A percentile compares a stretch with the other conserved stretches of the same genome.
Evolutionary conservation across 23 tunicate species (phyloP).

Genomic region (Trididemnum clinides): DNA sequence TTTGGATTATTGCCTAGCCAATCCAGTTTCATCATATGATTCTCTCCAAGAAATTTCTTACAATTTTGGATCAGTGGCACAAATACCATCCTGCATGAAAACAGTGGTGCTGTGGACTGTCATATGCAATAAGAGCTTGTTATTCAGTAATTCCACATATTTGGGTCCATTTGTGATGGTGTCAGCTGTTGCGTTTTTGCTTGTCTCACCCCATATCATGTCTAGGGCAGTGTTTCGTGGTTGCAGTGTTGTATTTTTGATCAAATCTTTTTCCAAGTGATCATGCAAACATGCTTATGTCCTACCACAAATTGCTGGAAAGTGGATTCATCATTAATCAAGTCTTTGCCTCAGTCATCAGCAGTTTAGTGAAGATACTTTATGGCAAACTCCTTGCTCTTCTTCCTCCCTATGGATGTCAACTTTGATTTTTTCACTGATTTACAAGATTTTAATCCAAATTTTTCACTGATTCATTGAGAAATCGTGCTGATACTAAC

Average conservation of each 20-base stretch:
- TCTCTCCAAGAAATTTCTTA: too few species aligned
- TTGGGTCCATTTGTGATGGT: too few species aligned
- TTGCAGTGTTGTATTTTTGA: conserved; percentile 10
- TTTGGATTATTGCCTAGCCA: too few species aligned
- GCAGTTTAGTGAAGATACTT: conserved; percentile 14
- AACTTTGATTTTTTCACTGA: conserved; percentile 30
- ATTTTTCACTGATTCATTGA: neutral
- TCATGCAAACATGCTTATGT: conserved; percentile 19
- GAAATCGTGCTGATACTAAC: conserved; percentile 25
- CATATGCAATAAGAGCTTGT: too few species aligned
- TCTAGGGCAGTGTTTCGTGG: conserved; percentile 39
- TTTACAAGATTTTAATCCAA: conserved; percentile 38
- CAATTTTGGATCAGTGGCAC: too few species aligned
- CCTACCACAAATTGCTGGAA: conserved; percentile 36
- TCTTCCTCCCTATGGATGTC: conserved; percentile 9
- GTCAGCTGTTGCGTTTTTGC: too few species aligned
- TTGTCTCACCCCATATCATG: too few species aligned
- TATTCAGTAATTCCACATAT: too few species aligned
- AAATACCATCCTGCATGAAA: too few species aligned
- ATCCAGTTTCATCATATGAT: too few species aligned
- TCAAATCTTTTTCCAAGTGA: neutral
- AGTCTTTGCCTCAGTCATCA: conserved; percentile 28
- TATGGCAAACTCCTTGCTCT: conserved; percentile 16
- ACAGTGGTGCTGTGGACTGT: too few species aligned
- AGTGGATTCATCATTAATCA: conserved; percentile 13